Percentiles rank a stretch among this genome's conserved stretches.
Evolutionary conservation across 1,140 invertebrate species (phyloP).

Genomic region (Drosophila nannoptera): DNA sequence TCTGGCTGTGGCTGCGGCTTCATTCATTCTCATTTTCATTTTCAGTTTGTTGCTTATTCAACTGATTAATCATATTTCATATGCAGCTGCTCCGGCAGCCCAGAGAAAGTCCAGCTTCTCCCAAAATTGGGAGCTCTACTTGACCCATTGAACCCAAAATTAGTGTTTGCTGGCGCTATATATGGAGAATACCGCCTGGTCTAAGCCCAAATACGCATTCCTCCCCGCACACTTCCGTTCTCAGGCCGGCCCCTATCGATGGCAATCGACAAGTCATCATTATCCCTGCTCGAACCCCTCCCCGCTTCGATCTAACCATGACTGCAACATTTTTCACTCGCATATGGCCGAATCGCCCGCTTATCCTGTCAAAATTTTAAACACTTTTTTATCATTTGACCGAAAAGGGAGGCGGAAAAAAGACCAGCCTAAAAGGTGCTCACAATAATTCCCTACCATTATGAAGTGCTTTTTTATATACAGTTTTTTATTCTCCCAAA

Average conservation of each 20-base stretch:
- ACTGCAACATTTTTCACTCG: conserved; percentile 63
- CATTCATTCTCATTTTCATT: conserved; percentile 31
- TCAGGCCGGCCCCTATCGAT: not conserved
- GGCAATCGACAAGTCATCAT: conserved; percentile 42
- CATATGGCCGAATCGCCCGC: conserved; percentile 45
- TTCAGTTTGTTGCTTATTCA: conserved; percentile 38
- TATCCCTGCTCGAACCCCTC: not conserved
- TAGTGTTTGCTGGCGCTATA: too few species aligned
- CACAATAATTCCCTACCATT: conserved; percentile 65
- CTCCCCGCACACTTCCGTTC: not conserved
- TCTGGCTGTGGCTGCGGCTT: conserved; percentile 32
- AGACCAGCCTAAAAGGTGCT: conserved; percentile 46
- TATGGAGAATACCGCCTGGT: not conserved
- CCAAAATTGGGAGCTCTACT: conserved; percentile 19
- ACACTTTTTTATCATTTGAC: conserved; percentile 54
- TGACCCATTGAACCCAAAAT: conserved; percentile 8
- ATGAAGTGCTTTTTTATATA: conserved; percentile 39
- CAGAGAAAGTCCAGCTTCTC: conserved; percentile 53
- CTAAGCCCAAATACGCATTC: too few species aligned
- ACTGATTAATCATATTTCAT: conserved; percentile 67
- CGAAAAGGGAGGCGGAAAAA: conserved; percentile 12
- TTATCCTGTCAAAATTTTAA: conserved; percentile 68
- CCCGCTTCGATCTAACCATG: not conserved
- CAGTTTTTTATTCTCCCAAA: conserved; percentile 23
- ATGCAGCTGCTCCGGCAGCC: conserved; percentile 43